These are phyloP conservation scores for Scaptomyza graminum DNA, from an alignment of 1,140 invertebrate genomes.

Conservation along the genomic window DNA sequence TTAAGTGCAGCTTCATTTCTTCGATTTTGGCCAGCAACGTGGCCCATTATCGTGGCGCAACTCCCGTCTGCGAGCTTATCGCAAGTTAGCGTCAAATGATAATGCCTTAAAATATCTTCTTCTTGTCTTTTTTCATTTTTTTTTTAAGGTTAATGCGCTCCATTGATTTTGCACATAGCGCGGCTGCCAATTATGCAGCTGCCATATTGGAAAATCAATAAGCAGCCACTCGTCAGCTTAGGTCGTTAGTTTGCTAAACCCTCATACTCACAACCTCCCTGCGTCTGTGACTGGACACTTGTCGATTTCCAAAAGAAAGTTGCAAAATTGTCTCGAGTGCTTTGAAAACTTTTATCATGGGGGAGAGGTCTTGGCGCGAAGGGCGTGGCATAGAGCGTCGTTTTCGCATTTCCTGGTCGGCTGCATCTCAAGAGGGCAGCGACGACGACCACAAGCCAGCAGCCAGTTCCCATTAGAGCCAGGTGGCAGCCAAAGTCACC, in stretches of 20 bases:
- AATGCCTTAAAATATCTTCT: slow-evolving; percentile 17
- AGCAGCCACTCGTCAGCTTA: slow-evolving; percentile 52
- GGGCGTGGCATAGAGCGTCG: slow-evolving; percentile 52
- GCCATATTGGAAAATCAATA: slow-evolving; percentile 71
- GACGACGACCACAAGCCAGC: slow-evolving; percentile 3
- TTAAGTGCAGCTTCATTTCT: slow-evolving; percentile 79
- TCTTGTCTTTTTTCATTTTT: no score
- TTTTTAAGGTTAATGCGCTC: slow-evolving; percentile 37
- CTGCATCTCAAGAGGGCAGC: slow-evolving; percentile 63
- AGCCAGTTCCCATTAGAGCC: slow-evolving; percentile 35
- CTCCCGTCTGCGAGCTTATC: slow-evolving; percentile 52
- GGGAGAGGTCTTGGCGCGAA: no score
- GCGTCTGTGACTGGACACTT: slow-evolving; percentile 34
- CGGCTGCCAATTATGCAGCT: slow-evolving; percentile 69
- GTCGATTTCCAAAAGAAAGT: slow-evolving; percentile 55
- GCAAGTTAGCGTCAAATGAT: slow-evolving; percentile 61
- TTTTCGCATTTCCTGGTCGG: slow-evolving; percentile 71
- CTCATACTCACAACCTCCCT: slow-evolving; percentile 1
- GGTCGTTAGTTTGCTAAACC: slow-evolving; percentile 70
- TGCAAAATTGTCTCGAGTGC: slow-evolving; percentile 79
- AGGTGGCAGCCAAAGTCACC: slow-evolving; percentile 45
- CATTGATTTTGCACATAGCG: slow-evolving; percentile 58
- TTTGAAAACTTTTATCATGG: slow-evolving; percentile 57
- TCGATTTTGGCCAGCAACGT: slow-evolving; percentile 61
- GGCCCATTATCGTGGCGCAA: slow-evolving; percentile 34